These are phyloP conservation scores for Hemiprocne comata DNA, from an alignment of 2,113 vertebrate species.

Conservation along the genomic window DNA sequence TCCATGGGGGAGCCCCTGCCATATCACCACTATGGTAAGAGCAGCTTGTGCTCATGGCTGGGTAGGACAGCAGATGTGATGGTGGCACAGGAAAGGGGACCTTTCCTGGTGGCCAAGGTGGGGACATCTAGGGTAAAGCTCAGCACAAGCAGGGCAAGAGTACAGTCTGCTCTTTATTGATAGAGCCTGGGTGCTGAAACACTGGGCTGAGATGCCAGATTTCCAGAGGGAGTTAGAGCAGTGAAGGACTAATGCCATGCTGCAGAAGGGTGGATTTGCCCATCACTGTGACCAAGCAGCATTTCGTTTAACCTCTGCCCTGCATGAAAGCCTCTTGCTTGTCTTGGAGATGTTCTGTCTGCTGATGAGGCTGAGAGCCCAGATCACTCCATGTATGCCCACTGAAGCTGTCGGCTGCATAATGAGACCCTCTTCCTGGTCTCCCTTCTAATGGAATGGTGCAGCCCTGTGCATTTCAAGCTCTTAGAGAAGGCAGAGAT, in stretches of 20 bases:
- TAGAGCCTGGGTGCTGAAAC: not conserved
- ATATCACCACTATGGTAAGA: slow-evolving; percentile 95
- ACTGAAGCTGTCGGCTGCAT: not conserved
- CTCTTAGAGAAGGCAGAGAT: not conserved
- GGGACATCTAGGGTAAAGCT: not conserved
- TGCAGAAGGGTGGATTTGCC: not conserved
- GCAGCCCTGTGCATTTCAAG: not conserved
- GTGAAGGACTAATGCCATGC: not conserved
- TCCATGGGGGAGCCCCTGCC: slow-evolving; percentile 96
- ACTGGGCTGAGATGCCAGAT: not conserved
- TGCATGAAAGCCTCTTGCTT: not conserved
- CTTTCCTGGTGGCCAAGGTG: not conserved
- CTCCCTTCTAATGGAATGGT: not conserved
- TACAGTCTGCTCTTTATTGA: not conserved
- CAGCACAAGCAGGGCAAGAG: not conserved
- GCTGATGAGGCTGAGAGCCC: not conserved
- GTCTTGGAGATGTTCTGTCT: not conserved
- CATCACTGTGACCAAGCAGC: not conserved
- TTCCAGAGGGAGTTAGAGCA: not conserved
- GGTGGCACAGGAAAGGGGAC: not conserved
- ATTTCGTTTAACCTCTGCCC: not conserved
- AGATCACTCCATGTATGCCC: not conserved
- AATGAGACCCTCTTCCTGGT: not conserved
- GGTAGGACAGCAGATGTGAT: not conserved
- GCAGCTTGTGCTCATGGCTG: not conserved